These are phyloP conservation scores for Macrosoma leucophasiata DNA, from an alignment of 2,888 invertebrate genomes.

Conservation along the genomic window DNA sequence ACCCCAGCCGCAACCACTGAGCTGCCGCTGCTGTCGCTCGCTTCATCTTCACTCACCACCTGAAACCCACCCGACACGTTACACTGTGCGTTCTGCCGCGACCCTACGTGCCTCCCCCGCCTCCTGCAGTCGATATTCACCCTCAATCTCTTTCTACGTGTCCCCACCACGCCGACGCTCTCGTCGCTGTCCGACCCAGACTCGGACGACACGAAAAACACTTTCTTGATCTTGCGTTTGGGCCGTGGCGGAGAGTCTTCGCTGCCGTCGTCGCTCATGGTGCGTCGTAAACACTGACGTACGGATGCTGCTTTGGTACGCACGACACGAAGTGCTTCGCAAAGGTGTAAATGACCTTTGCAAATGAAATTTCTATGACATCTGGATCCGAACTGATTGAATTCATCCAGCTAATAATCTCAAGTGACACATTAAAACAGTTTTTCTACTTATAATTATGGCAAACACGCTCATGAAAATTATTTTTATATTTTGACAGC, in stretches of 20 bases:
- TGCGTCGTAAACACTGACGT: constrained; percentile 39
- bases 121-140: constrained; percentile 35
- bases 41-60: constrained; percentile 72
- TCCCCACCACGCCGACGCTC: constrained; percentile 48
- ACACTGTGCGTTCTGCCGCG: constrained; percentile 3
- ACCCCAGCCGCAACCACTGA: constrained; percentile 40
- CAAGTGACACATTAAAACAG: constrained; percentile 35
- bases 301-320: constrained; percentile 35
- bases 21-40: constrained; percentile 59
- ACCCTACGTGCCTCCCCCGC: not conserved
- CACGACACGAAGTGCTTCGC: constrained; percentile 60
- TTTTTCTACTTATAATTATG: constrained; percentile 33
- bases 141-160: constrained; percentile 66
- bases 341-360: constrained; percentile 67
- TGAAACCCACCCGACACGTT: constrained; percentile 31
- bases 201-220: constrained; percentile 49
- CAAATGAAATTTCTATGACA: constrained; percentile 36
- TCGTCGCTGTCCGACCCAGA: constrained; percentile 66
- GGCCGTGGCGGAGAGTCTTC: constrained; percentile 51
- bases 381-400: constrained; percentile 33
- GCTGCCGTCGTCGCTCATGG: constrained; percentile 61
- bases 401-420: constrained; percentile 44
- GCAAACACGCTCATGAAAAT: constrained; percentile 46
- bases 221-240: constrained; percentile 53
- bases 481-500: constrained; percentile 70